Percentiles rank a stretch among this genome's conserved stretches.
These are phyloP conservation scores for Gastrophryne carolinensis DNA, from an alignment of 2,797 vertebrate genomes.

Conservation along the genomic window DNA sequence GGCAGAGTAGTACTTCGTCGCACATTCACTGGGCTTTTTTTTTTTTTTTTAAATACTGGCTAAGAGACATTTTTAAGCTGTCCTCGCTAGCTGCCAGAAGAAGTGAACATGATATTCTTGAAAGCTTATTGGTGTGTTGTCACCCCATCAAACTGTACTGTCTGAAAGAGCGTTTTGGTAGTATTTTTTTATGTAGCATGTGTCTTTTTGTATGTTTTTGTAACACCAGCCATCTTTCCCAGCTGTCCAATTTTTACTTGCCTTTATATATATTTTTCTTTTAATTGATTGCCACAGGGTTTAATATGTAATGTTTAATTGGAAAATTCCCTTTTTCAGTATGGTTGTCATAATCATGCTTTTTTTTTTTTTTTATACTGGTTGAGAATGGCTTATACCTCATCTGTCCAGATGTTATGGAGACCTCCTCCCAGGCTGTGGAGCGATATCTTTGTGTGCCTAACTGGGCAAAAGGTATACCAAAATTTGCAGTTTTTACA, in stretches of 20 bases:
- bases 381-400: neutral
- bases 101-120: constrained; percentile 15
- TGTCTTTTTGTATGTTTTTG: constrained; percentile 51
- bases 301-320: neutral
- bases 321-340: neutral
- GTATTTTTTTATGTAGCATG: constrained; percentile 46
- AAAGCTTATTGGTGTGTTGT: constrained; percentile 30
- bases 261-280: constrained; percentile 29
- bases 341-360: neutral
- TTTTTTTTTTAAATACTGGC: constrained; percentile 33
- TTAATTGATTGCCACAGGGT: neutral
- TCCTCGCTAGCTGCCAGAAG: constrained; percentile 21
- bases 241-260: constrained; percentile 29
- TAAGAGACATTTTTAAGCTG: constrained; percentile 13
- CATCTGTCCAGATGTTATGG: neutral
- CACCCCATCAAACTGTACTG: constrained; percentile 11
- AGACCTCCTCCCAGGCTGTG: no score
- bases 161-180: constrained; percentile 3
- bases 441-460: no score
- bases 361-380: neutral
- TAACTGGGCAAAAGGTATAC: no score
- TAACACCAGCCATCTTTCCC: constrained; percentile 24
- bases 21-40: constrained; percentile 41
- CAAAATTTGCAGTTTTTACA: no score
- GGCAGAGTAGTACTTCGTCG: neutral